A percentile compares a stretch with the other conserved stretches of the same genome.
These are phyloP conservation scores for Raphicerus campestris DNA, from an alignment of 2,113 vertebrate species.

Conservation along the genomic window DNA sequence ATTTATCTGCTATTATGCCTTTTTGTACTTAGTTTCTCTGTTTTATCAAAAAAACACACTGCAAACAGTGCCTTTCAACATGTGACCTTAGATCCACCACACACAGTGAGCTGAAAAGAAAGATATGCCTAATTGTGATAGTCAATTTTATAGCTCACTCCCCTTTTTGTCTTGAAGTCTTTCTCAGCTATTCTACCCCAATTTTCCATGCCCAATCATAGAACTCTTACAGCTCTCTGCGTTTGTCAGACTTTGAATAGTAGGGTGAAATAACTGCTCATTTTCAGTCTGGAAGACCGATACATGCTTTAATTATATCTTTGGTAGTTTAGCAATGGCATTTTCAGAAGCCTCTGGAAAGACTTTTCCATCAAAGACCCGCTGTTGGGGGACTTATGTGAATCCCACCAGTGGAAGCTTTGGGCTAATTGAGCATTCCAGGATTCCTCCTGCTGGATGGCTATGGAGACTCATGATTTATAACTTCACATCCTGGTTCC, in stretches of 20 bases:
- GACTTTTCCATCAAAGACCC: not conserved
- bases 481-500: not conserved
- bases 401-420: not conserved
- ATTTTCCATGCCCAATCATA: not conserved
- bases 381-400: not conserved
- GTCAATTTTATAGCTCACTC: not conserved
- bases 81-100: not conserved
- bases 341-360: slow-evolving; percentile 17
- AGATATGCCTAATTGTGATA: not conserved
- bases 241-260: not conserved
- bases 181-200: slow-evolving; percentile 10
- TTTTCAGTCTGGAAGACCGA: not conserved
- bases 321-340: not conserved
- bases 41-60: slow-evolving; percentile 13
- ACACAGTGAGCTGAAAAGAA: slow-evolving; percentile 17
- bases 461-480: not conserved
- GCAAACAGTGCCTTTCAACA: slow-evolving; percentile 56
- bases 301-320: not conserved
- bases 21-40: slow-evolving; percentile 46
- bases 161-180: slow-evolving; percentile 44
- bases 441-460: not conserved
- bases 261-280: not conserved
- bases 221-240: not conserved
- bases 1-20: not conserved
- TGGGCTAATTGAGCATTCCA: not conserved